Evolutionary conservation across 2,797 vertebrate genomes (phyloP).

Genomic region (Rhadinocentrus ornatus): DNA sequence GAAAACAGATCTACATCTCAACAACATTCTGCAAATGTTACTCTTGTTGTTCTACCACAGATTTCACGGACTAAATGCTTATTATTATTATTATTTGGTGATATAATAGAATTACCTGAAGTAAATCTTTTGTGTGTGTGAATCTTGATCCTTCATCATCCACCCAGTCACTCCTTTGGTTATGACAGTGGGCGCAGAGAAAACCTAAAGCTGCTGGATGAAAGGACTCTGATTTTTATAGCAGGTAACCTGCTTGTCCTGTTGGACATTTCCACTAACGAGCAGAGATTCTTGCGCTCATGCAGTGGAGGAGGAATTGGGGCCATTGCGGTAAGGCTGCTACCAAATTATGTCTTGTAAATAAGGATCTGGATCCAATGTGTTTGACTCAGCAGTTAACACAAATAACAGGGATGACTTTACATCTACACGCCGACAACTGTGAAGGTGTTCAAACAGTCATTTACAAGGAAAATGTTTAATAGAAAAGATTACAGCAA

Average conservation of each 20-base stretch:
- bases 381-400: too few species aligned
- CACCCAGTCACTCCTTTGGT: slow-evolving; percentile 90
- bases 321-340: slow-evolving; percentile 82
- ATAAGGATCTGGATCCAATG: too few species aligned
- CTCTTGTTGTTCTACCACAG: too few species aligned
- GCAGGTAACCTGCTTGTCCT: slow-evolving; percentile 91
- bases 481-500: too few species aligned
- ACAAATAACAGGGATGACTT: too few species aligned
- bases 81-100: neutral
- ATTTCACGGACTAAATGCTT: neutral
- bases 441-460: too few species aligned
- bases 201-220: slow-evolving; percentile 90
- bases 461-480: too few species aligned
- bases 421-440: too few species aligned
- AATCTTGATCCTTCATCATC: slow-evolving; percentile 28
- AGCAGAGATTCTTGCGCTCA: slow-evolving; percentile 87
- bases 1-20: too few species aligned
- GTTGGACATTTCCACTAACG: slow-evolving; percentile 81
- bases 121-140: neutral
- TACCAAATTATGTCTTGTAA: too few species aligned
- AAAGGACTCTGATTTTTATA: slow-evolving; percentile 84
- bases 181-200: slow-evolving; percentile 88
- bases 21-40: too few species aligned
- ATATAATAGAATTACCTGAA: neutral
- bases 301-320: slow-evolving; percentile 89